Percentiles rank a stretch among this genome's conserved stretches.
phyloP scores from a whole-genome alignment of 2,888 invertebrate genomes.

The Erebia aethiops region DNA sequence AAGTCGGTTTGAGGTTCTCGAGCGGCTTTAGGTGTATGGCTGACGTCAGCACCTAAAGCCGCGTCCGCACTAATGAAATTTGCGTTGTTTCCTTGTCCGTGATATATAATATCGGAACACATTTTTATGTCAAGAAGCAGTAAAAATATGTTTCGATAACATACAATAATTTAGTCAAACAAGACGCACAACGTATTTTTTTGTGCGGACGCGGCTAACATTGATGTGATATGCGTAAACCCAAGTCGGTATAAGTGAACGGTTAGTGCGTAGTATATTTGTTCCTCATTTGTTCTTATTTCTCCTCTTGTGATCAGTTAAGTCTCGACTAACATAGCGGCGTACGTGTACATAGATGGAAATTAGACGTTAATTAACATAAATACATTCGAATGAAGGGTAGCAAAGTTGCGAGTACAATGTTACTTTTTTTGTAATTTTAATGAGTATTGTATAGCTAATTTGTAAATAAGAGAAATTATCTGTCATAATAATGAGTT shows the following conservation, averaged over 20 bases:
- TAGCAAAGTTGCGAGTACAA: constrained; percentile 79
- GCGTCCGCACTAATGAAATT: constrained; percentile 1
- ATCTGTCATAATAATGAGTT: constrained; percentile 81
- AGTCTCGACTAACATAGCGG: constrained; percentile 76
- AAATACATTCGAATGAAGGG: constrained; percentile 74
- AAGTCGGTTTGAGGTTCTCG: constrained; percentile 58
- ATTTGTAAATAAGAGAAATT: constrained; percentile 82
- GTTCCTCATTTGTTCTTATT: constrained; percentile 77
- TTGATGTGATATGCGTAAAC: constrained; percentile 72
- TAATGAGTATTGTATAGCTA: constrained; percentile 76
- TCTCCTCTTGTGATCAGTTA: constrained; percentile 76
- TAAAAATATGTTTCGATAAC: not conserved
- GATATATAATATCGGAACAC: not conserved
- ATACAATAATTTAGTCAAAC: not conserved
- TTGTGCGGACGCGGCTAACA: constrained; percentile 36
- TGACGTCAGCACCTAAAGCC: constrained; percentile 46
- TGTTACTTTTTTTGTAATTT: constrained; percentile 76
- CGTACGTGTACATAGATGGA: constrained; percentile 69
- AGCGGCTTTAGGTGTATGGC: constrained; percentile 65
- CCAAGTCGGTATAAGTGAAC: constrained; percentile 56
- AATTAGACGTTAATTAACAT: constrained; percentile 60
- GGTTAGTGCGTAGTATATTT: constrained; percentile 74
- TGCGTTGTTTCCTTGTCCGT: not conserved
- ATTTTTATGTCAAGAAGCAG: not conserved
- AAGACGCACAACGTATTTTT: not conserved